Percentiles rank a stretch among this genome's conserved stretches.
Conservation (phyloP, 2,888 invertebrate species). For the Cryptus armator region DNA sequence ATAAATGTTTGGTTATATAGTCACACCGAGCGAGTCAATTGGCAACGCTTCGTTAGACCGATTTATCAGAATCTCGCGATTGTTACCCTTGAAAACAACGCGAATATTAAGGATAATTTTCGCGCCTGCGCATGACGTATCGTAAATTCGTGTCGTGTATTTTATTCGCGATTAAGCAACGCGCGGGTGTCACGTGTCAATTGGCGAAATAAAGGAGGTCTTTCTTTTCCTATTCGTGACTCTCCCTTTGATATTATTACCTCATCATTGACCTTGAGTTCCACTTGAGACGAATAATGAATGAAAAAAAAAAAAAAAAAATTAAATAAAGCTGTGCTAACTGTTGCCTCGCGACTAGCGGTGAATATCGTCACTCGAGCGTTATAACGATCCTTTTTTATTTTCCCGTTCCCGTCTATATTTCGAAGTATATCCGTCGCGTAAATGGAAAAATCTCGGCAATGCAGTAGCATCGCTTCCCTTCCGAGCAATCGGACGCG, state of each 20-base stretch:
- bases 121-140: neutral
- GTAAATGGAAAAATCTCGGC: neutral
- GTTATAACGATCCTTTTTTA: neutral
- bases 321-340: slow-evolving; percentile 48
- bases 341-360: slow-evolving; percentile 20
- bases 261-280: slow-evolving; percentile 39
- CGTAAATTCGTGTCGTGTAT: neutral
- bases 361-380: slow-evolving; percentile 1
- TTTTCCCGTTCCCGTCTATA: neutral
- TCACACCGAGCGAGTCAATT: neutral
- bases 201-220: slow-evolving; percentile 6
- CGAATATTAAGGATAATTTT: neutral
- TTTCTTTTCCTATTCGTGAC: neutral
- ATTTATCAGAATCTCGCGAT: neutral
- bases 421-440: slow-evolving; percentile 1
- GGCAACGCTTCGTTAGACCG: neutral
- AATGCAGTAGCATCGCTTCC: neutral
- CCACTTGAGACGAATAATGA: slow-evolving; percentile 33
- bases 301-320: slow-evolving; percentile 50
- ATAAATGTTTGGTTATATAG: neutral
- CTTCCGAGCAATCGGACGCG: neutral
- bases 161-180: neutral
- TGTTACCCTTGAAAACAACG: slow-evolving; percentile 1
- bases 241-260: neutral
- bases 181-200: slow-evolving; percentile 4